phyloP scores from a whole-genome alignment of 2,888 invertebrate genomes.

The Allygus modestus region DNA sequence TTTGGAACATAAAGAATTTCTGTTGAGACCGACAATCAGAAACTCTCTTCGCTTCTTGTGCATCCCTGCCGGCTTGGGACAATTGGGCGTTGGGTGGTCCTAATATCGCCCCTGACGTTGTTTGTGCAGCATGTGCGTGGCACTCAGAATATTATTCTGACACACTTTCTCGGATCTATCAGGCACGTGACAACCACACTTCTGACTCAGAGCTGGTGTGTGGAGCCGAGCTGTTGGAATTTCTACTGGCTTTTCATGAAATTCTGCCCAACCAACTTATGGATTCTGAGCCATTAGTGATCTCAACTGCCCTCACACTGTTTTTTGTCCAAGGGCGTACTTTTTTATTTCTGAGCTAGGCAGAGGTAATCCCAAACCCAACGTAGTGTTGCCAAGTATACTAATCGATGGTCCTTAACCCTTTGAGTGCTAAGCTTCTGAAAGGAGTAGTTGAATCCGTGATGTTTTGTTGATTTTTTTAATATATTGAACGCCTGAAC shows the following conservation, averaged over 20 bases:
- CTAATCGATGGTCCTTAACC: no score
- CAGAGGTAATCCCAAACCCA: no score
- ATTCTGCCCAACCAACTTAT: not conserved
- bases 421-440: no score
- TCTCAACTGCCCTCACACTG: no score
- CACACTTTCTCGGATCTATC: slow-evolving; percentile 35
- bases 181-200: not conserved
- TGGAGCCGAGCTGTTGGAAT: not conserved
- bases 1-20: slow-evolving; percentile 45
- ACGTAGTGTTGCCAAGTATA: no score
- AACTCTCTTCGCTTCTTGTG: slow-evolving; percentile 21
- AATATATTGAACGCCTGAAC: no score
- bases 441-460: no score
- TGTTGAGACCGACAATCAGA: slow-evolving; percentile 56
- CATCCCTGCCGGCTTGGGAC: slow-evolving; percentile 19
- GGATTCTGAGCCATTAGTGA: no score
- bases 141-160: slow-evolving; percentile 32
- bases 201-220: not conserved
- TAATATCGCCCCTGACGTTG: slow-evolving; percentile 26
- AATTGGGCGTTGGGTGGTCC: slow-evolving; percentile 39
- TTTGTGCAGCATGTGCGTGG: slow-evolving; percentile 3
- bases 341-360: no score
- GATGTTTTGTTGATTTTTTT: no score
- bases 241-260: slow-evolving; percentile 25
- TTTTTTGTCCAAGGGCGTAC: no score